A percentile compares a stretch with the other conserved stretches of the same genome.
Conservation (phyloP, 2,888 invertebrate species). For the Meiosimyza decipiens region DNA sequence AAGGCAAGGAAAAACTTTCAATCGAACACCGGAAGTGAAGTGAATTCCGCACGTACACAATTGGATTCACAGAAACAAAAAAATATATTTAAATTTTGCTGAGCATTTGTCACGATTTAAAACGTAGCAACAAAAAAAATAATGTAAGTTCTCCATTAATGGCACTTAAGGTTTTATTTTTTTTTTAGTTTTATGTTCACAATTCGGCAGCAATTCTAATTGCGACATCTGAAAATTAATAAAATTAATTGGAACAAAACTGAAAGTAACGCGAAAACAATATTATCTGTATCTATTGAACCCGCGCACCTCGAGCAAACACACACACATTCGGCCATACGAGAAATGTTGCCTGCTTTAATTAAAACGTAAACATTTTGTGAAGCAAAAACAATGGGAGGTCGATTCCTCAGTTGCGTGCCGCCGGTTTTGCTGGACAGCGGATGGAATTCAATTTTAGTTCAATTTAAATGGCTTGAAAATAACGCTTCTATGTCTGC, state of each 20-base stretch:
- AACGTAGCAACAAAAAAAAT: not conserved
- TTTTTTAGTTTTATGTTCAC: not conserved
- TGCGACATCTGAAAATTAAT: not conserved
- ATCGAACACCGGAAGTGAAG: conserved; percentile 16
- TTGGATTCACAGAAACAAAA: not conserved
- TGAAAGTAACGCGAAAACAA: not conserved
- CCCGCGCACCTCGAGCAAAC: not conserved
- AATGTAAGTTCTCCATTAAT: not conserved
- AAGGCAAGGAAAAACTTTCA: not conserved
- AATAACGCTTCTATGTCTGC: not conserved
- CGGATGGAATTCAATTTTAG: not conserved
- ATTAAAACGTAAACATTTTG: not conserved
- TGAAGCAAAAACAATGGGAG: not conserved
- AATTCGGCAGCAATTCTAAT: too few relatives aligned
- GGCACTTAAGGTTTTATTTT: not conserved
- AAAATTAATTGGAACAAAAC: conserved; percentile 1
- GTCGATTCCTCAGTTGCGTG: not conserved
- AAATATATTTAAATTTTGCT: not conserved
- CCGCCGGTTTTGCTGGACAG: not conserved
- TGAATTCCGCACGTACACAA: conserved; percentile 8
- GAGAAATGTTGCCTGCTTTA: not conserved
- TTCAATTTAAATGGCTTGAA: not conserved
- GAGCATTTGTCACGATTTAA: not conserved
- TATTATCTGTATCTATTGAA: conserved; percentile 23
- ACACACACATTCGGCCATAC: not conserved